Percentiles rank a stretch among this genome's conserved stretches.
Conservation (phyloP, 2,888 invertebrate genomes). For the Drosophila prostipennis region DNA sequence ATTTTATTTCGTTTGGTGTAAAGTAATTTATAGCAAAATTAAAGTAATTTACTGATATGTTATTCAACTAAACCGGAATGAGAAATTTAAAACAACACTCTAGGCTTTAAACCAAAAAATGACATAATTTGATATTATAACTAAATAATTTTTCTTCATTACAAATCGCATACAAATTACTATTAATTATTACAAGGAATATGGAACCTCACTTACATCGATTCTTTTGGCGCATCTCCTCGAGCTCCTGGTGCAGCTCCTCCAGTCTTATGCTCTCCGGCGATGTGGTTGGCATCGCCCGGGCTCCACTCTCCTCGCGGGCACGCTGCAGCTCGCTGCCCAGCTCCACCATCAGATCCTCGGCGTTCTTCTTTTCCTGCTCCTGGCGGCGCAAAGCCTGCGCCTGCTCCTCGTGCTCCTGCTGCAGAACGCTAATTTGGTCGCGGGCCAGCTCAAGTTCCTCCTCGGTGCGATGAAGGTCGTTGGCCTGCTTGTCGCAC, state of each 20-base stretch:
- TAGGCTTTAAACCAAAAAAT: too few relatives aligned
- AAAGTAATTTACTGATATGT: too few relatives aligned
- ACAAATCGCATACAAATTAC: too few relatives aligned
- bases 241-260: slow-evolving; percentile 90
- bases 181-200: too few relatives aligned
- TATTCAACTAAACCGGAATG: too few relatives aligned
- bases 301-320: slow-evolving; percentile 87
- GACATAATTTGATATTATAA: too few relatives aligned
- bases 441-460: slow-evolving; percentile 86
- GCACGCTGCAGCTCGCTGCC: slow-evolving; percentile 88
- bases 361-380: slow-evolving; percentile 85
- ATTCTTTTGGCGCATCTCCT: slow-evolving; percentile 90
- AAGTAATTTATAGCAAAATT: too few relatives aligned
- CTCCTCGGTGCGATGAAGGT: slow-evolving; percentile 85
- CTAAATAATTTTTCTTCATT: too few relatives aligned
- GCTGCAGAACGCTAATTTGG: slow-evolving; percentile 85
- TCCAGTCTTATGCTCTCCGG: slow-evolving; percentile 90
- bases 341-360: slow-evolving; percentile 87
- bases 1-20: too few relatives aligned
- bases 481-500: slow-evolving; percentile 87
- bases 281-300: slow-evolving; percentile 86
- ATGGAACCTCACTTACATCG: slow-evolving; percentile 85
- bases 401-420: slow-evolving; percentile 85
- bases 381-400: slow-evolving; percentile 86
- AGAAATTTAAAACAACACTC: too few relatives aligned